Conservation (phyloP, 64 coral and sea anemone genomes). For the Actinia equina region DNA sequence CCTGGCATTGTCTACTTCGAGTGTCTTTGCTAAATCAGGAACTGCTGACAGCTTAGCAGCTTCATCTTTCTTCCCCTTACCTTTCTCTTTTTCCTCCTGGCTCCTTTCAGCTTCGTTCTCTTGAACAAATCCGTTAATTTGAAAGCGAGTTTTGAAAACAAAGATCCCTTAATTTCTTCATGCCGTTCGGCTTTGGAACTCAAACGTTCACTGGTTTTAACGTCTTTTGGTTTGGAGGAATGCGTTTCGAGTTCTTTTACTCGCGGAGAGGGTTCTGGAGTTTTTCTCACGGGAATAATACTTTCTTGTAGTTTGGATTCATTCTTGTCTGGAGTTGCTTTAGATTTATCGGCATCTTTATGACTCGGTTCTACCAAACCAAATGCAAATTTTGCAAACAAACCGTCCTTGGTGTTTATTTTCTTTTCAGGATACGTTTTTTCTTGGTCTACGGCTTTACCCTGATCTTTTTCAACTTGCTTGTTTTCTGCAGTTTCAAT, state of each 20-base stretch:
- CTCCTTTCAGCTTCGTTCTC: not conserved
- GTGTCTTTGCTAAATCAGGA: not conserved
- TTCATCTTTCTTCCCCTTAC: not conserved
- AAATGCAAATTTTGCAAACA: too few species aligned
- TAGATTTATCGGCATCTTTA: too few species aligned
- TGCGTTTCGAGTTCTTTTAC: not conserved
- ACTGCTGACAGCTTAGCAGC: not conserved
- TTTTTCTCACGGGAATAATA: too few species aligned
- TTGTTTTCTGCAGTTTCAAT: not conserved
- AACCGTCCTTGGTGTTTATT: too few species aligned
- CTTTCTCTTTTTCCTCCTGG: not conserved
- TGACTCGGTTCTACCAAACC: too few species aligned
- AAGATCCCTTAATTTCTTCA: not conserved
- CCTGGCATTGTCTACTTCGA: not conserved
- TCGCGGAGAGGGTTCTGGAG: too few species aligned
- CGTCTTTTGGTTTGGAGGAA: not conserved
- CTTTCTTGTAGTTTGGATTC: too few species aligned
- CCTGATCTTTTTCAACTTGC: not conserved
- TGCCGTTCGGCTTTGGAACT: not conserved
- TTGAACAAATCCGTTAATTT: constrained; percentile 6
- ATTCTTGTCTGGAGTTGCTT: too few species aligned
- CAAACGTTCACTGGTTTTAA: not conserved
- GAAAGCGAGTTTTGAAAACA: constrained; percentile 15
- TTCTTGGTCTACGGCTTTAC: not conserved
- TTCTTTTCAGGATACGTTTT: too few species aligned